Percentiles rank a stretch among this genome's conserved stretches.
These are phyloP conservation scores for Proales similis DNA, from an alignment of 1,140 invertebrate species.

Conservation along the genomic window DNA sequence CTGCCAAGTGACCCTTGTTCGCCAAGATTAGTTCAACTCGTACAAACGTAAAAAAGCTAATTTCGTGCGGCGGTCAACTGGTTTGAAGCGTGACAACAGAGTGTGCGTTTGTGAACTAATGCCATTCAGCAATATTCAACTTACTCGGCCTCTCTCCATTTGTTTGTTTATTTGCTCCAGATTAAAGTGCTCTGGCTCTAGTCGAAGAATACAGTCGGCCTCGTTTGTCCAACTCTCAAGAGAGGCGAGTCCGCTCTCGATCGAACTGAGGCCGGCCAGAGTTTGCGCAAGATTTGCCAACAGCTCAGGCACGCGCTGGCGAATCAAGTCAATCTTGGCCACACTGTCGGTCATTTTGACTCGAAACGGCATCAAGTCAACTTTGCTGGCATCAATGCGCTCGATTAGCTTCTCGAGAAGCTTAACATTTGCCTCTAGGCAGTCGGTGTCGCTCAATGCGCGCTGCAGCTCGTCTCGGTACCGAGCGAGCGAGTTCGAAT, in stretches of 20 bases:
- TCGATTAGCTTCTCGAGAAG: constrained; percentile 5
- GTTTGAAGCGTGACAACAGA: no score
- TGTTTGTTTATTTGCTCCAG: constrained; percentile 26
- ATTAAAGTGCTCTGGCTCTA: constrained; percentile 30
- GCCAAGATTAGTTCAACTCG: not conserved
- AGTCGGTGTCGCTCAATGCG: constrained; percentile 12
- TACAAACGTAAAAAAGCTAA: not conserved
- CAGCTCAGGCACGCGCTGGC: not conserved
- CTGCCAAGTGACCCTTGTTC: constrained; percentile 24
- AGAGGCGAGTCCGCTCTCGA: not conserved
- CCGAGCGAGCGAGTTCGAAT: not conserved
- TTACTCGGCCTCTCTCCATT: constrained; percentile 31
- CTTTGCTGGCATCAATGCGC: constrained; percentile 5
- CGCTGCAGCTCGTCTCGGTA: constrained; percentile 23
- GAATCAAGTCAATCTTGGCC: not conserved
- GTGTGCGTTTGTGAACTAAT: no score
- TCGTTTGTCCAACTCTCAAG: constrained; percentile 31
- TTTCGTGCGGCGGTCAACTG: no score
- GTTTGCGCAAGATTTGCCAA: not conserved
- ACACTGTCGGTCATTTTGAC: not conserved
- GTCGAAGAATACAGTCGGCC: constrained; percentile 7
- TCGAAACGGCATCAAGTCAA: constrained; percentile 1
- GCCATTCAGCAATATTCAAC: not conserved
- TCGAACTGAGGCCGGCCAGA: not conserved
- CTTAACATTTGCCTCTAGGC: constrained; percentile 25